Evolutionary conservation across 2,888 invertebrate species (phyloP).

Genomic region (Erpobdella octoculata): DNA sequence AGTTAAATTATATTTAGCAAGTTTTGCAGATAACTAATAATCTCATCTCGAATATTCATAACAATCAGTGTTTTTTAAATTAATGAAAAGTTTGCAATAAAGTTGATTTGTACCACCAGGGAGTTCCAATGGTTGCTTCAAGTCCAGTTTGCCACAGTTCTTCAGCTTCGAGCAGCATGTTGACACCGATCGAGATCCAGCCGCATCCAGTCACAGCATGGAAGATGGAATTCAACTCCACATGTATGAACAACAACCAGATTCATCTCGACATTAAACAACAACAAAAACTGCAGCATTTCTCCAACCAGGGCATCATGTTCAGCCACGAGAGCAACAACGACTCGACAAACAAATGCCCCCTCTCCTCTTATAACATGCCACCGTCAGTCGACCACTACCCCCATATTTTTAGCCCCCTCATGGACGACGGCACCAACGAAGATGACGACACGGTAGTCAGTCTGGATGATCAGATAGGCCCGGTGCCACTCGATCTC

Average conservation of each 20-base stretch:
- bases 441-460: constrained; percentile 15
- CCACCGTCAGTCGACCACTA: not conserved
- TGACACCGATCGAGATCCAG: constrained; percentile 18
- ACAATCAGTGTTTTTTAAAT: too few species aligned
- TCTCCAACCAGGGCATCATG: not conserved
- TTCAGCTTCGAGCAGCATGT: not conserved
- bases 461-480: not conserved
- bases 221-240: constrained; percentile 16
- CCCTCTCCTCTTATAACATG: not conserved
- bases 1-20: too few species aligned
- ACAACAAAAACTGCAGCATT: constrained; percentile 7
- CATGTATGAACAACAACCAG: constrained; percentile 6
- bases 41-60: too few species aligned
- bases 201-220: constrained; percentile 17
- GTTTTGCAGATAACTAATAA: too few species aligned
- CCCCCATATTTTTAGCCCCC: not conserved
- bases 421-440: not conserved
- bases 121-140: constrained; percentile 93
- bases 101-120: constrained; percentile 58
- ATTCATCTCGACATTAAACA: not conserved
- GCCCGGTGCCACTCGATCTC: not conserved
- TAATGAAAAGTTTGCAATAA: too few species aligned
- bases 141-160: constrained; percentile 59
- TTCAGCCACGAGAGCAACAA: not conserved
- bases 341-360: not conserved